These are phyloP conservation scores for Drosophila sproati DNA, from an alignment of 1,140 invertebrate species.

Conservation along the genomic window DNA sequence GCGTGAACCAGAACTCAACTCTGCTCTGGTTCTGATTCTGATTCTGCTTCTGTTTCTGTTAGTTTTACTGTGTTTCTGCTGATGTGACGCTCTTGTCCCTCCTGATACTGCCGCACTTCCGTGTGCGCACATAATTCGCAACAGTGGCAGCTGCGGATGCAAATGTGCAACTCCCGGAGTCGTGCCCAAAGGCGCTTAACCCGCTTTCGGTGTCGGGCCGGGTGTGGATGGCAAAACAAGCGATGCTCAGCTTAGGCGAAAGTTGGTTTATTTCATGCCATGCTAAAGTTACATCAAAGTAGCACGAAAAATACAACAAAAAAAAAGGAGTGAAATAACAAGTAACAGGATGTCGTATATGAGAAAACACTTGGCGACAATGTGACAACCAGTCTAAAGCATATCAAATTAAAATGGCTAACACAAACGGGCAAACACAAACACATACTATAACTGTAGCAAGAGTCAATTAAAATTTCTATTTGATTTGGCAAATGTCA, in stretches of 20 bases:
- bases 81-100: not conserved
- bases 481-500: slow-evolving; percentile 81
- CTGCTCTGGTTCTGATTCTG: slow-evolving; percentile 16
- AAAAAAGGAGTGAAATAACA: slow-evolving; percentile 42
- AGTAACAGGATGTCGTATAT: slow-evolving; percentile 55
- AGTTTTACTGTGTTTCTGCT: slow-evolving; percentile 3
- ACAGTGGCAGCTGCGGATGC: slow-evolving; percentile 51
- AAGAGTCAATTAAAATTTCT: slow-evolving; percentile 82
- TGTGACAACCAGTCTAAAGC: slow-evolving; percentile 42
- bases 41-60: slow-evolving; percentile 24
- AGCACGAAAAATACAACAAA: not conserved
- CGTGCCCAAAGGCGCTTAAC: slow-evolving; percentile 78
- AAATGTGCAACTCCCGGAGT: slow-evolving; percentile 61
- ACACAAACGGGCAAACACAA: slow-evolving; percentile 21
- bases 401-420: slow-evolving; percentile 60
- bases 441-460: slow-evolving; percentile 30
- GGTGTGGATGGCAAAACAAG: slow-evolving; percentile 56
- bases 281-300: slow-evolving; percentile 43
- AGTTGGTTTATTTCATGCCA: slow-evolving; percentile 39
- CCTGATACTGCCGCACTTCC: slow-evolving; percentile 43
- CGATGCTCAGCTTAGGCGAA: slow-evolving; percentile 39
- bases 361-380: slow-evolving; percentile 42
- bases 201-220: slow-evolving; percentile 52
- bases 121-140: slow-evolving; percentile 72
- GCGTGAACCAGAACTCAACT: slow-evolving; percentile 31